A percentile compares a stretch with the other conserved stretches of the same genome.
Evolutionary conservation across 2,888 invertebrate species (phyloP).

Genomic region (Pristionchus mayeri): DNA sequence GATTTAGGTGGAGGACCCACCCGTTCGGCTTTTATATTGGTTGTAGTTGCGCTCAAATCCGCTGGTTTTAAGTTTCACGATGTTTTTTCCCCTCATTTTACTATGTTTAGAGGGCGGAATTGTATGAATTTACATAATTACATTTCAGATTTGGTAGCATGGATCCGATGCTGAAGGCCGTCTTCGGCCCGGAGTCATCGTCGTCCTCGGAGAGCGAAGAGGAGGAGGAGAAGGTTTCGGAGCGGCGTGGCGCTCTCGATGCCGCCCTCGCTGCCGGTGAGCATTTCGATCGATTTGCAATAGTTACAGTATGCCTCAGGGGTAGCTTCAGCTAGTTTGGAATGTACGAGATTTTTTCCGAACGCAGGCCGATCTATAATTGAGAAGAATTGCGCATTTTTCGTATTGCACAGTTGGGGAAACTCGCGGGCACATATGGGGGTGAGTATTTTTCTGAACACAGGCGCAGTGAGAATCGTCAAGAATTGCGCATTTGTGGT

Average conservation of each 20-base stretch:
- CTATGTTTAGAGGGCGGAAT: too few relatives aligned
- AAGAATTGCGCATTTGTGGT: too few relatives aligned
- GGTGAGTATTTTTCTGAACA: too few relatives aligned
- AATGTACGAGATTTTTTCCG: background rate
- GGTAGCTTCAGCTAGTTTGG: background rate
- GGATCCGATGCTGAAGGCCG: background rate
- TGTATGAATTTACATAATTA: too few relatives aligned
- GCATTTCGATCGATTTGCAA: background rate
- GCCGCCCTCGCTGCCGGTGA: too few relatives aligned
- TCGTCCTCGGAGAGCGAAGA: background rate
- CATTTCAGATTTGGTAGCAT: background rate
- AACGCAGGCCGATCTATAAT: background rate
- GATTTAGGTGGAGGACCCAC: too few relatives aligned
- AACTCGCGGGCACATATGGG: too few relatives aligned
- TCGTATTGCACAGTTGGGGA: background rate
- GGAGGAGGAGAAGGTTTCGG: background rate
- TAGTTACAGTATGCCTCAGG: background rate
- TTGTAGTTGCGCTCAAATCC: background rate
- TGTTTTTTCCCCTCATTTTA: background rate
- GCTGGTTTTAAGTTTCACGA: background rate
- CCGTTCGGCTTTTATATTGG: background rate
- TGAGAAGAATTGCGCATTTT: background rate
- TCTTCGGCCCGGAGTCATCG: too few relatives aligned
- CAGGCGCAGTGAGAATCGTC: too few relatives aligned
- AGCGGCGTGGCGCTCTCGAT: too few relatives aligned